These are phyloP conservation scores for Brachypalpus laphriformis DNA, from an alignment of 2,888 invertebrate species.

Conservation along the genomic window DNA sequence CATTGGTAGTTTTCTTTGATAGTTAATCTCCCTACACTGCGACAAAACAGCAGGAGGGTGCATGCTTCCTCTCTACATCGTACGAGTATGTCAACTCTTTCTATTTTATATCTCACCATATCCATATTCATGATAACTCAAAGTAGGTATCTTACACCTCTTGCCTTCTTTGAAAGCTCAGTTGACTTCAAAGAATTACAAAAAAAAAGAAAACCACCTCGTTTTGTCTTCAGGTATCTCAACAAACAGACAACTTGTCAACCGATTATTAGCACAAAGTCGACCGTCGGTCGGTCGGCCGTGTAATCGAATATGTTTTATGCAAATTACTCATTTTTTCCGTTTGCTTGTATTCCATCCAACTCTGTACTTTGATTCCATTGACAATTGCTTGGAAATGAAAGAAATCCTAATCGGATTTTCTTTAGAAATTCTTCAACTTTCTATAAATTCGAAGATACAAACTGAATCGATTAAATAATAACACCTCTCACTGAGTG, in stretches of 20 bases:
- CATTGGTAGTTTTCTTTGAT: not conserved
- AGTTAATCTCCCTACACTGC: not conserved
- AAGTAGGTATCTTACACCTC: not conserved
- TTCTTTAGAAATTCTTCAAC: constrained; percentile 6
- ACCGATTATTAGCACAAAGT: constrained; percentile 63
- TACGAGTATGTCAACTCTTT: not conserved
- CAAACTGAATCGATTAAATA: not conserved
- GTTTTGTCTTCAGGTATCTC: constrained; percentile 45
- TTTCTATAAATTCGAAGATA: constrained; percentile 13
- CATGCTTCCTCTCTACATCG: not conserved
- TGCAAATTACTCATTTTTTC: constrained; percentile 44
- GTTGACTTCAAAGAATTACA: constrained; percentile 43
- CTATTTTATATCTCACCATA: not conserved
- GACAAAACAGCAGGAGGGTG: not conserved
- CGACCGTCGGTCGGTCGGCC: not conserved
- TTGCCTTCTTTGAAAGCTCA: constrained; percentile 10
- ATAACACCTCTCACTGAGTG: not conserved
- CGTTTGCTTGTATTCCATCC: not conserved
- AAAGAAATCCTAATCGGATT: constrained; percentile 65
- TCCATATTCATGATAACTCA: constrained; percentile 15
- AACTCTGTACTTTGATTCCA: constrained; percentile 9
- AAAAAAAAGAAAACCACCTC: not conserved
- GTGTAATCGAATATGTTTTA: constrained; percentile 63
- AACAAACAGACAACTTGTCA: constrained; percentile 71
- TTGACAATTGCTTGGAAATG: constrained; percentile 57